phyloP scores from a whole-genome alignment of 1,140 invertebrate species.

The Frieseomelitta varia region DNA sequence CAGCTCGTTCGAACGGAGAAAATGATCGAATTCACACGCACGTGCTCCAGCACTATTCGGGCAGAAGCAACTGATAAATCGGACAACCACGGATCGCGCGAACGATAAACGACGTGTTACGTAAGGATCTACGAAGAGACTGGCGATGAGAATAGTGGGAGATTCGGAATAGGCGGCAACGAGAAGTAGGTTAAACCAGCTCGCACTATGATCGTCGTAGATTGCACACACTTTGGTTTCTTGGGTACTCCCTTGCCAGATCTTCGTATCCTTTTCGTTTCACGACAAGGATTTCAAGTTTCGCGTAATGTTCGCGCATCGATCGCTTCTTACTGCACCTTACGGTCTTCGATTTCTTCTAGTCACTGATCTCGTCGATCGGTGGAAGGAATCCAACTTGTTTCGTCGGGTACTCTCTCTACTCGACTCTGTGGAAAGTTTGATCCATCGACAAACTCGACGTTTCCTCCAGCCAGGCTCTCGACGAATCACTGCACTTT shows the following conservation, averaged over 20 bases:
- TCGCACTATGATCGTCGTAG: slow-evolving; percentile 20
- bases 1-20: background rate
- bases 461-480: background rate
- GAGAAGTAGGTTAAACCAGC: slow-evolving; percentile 39
- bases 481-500: slow-evolving; percentile 27
- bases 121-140: slow-evolving; percentile 36
- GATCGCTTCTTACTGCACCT: background rate
- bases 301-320: background rate
- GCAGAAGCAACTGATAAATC: slow-evolving; percentile 33
- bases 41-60: background rate
- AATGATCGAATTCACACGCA: background rate
- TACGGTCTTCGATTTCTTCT: too few relatives aligned
- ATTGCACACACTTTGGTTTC: background rate
- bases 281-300: too few relatives aligned
- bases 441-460: background rate
- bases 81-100: slow-evolving; percentile 16
- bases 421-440: background rate
- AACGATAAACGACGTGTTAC: slow-evolving; percentile 29
- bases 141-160: slow-evolving; percentile 12
- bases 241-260: background rate
- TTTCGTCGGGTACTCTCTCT: background rate
- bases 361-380: background rate
- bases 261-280: background rate
- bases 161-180: background rate
- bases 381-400: background rate